Conservation (phyloP, 2,888 invertebrate genomes). For the Stenodera caucasica region DNA sequence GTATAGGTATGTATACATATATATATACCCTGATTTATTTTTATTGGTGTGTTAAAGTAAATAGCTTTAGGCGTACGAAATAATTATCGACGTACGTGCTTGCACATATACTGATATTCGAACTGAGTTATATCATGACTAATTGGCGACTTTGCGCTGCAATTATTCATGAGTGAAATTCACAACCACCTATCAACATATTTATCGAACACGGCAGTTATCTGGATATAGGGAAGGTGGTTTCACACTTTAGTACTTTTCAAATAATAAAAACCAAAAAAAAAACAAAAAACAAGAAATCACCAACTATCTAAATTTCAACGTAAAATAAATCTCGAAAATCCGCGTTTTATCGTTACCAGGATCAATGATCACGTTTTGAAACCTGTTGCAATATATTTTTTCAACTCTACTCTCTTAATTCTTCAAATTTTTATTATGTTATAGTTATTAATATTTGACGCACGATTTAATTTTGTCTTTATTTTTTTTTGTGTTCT, state of each 20-base stretch:
- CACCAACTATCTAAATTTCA: no score
- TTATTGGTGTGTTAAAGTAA: slow-evolving; percentile 14
- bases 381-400: slow-evolving; percentile 4
- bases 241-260: background rate
- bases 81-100: slow-evolving; percentile 25
- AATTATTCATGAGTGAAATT: slow-evolving; percentile 22
- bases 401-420: background rate
- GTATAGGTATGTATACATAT: no score
- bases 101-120: slow-evolving; percentile 16
- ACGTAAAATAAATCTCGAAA: background rate
- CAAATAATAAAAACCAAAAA: no score
- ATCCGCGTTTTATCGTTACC: background rate
- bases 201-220: background rate
- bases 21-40: slow-evolving; percentile 22
- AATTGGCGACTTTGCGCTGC: slow-evolving; percentile 26
- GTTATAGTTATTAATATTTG: slow-evolving; percentile 28
- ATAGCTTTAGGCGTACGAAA: slow-evolving; percentile 24
- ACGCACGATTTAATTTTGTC: slow-evolving; percentile 26
- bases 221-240: background rate
- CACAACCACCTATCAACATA: slow-evolving; percentile 11
- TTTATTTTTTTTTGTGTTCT: slow-evolving; percentile 3
- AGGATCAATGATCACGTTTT: slow-evolving; percentile 7
- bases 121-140: slow-evolving; percentile 27
- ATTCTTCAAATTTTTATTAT: slow-evolving; percentile 4
- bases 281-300: background rate